Conservation (phyloP, 2,113 vertebrate genomes). For the Dinomys branickii region DNA sequence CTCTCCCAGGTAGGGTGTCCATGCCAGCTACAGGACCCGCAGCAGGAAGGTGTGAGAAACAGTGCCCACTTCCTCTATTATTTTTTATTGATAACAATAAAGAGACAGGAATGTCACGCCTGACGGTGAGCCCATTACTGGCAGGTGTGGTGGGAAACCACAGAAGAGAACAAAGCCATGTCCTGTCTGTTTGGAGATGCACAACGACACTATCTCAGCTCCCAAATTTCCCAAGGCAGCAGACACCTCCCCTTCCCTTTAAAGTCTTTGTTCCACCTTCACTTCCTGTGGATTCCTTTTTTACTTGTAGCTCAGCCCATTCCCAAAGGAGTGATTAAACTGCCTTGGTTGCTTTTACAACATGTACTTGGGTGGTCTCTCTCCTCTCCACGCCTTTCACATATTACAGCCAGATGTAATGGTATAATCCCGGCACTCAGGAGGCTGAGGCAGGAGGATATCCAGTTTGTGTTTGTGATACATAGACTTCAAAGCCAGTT, state of each 20-base stretch:
- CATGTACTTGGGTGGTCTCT: not conserved
- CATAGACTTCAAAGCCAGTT: not conserved
- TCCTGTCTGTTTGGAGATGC: not conserved
- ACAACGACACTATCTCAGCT: not conserved
- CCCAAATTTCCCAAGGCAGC: not conserved
- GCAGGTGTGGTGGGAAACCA: not conserved
- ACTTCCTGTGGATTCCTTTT: not conserved
- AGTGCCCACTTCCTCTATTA: not conserved
- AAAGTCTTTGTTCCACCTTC: not conserved
- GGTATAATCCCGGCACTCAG: not conserved
- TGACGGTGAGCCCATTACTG: not conserved
- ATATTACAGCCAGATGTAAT: not conserved
- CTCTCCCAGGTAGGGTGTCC: not conserved
- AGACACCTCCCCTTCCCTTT: not conserved
- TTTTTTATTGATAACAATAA: not conserved
- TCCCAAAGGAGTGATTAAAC: not conserved
- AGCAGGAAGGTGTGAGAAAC: not conserved
- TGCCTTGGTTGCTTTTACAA: not conserved
- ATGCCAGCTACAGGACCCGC: not conserved
- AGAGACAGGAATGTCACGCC: not conserved
- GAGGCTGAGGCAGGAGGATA: not conserved
- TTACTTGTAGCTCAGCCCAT: not conserved
- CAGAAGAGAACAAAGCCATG: not conserved
- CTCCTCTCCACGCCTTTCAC: not conserved
- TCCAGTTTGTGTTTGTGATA: not conserved